Conservation (phyloP, 92 coral and sea anemone species). For the Porites evermanni region DNA sequence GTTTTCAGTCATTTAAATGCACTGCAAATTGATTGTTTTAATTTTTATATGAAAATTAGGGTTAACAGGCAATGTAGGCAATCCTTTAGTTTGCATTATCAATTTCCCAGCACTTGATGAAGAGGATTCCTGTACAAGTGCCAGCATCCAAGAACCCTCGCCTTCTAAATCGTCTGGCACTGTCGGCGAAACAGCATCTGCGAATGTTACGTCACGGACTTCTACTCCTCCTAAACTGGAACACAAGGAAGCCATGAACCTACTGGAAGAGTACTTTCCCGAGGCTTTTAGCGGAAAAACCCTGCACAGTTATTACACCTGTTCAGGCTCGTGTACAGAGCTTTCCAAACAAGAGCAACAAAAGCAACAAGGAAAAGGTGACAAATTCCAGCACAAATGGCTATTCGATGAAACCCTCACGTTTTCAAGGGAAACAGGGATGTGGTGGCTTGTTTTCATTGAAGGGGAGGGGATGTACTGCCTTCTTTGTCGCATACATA, state of each 20-base stretch:
- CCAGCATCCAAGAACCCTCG: constrained; percentile 10
- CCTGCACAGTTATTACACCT: constrained; percentile 43
- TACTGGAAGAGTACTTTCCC: constrained; percentile 37
- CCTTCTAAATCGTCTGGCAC: constrained; percentile 1
- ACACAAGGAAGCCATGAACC: constrained; percentile 24
- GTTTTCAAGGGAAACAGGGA: constrained; percentile 28
- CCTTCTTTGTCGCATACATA: not conserved
- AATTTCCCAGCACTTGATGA: constrained; percentile 3
- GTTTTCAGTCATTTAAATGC: too few relatives aligned
- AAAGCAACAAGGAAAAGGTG: constrained; percentile 11
- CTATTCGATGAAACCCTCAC: constrained; percentile 42
- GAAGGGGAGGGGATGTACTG: constrained; percentile 64
- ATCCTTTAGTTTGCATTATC: too few relatives aligned
- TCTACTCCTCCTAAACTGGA: constrained; percentile 36
- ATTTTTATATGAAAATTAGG: too few relatives aligned
- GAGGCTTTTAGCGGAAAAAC: constrained; percentile 27
- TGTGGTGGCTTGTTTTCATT: constrained; percentile 50
- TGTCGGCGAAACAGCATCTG: constrained; percentile 3
- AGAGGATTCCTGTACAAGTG: not conserved
- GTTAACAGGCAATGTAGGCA: too few relatives aligned
- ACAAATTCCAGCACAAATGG: constrained; percentile 57
- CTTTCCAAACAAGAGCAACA: constrained; percentile 34
- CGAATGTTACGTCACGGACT: constrained; percentile 11
- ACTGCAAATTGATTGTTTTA: too few relatives aligned
- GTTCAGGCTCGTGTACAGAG: constrained; percentile 49